Evolutionary conservation across 2,113 vertebrate species (phyloP).

Genomic region (Rhabdornis inornatus): DNA sequence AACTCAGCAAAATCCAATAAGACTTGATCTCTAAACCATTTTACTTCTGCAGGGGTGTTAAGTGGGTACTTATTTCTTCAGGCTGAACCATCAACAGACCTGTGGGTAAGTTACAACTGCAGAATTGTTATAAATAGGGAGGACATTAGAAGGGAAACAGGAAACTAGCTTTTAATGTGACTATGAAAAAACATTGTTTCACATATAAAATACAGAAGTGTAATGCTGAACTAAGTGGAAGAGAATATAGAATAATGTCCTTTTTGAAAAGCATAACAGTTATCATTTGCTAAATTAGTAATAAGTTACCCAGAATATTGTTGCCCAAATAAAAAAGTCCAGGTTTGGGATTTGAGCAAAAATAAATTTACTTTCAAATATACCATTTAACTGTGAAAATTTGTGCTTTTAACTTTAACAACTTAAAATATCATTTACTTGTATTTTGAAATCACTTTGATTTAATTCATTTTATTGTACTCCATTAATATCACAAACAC

Average conservation of each 20-base stretch:
- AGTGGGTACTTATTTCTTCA: not conserved
- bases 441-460: not conserved
- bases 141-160: not conserved
- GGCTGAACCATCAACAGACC: not conserved
- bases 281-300: not conserved
- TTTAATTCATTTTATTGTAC: not conserved
- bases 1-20: not conserved
- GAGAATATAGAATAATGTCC: not conserved
- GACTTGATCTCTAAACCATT: not conserved
- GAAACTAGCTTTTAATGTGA: not conserved
- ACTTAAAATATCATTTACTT: not conserved
- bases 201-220: not conserved
- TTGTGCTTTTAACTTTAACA: not conserved
- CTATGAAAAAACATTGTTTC: not conserved
- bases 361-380: not conserved
- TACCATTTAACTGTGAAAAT: not conserved
- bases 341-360: not conserved
- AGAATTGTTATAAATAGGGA: not conserved
- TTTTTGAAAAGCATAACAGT: not conserved
- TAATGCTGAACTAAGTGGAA: not conserved
- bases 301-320: not conserved
- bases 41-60: not conserved
- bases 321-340: not conserved
- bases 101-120: not conserved
- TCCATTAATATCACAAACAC: not conserved